Conservation (phyloP, 1,140 invertebrate species). For the Pseudomyrmex dendroicus region DNA sequence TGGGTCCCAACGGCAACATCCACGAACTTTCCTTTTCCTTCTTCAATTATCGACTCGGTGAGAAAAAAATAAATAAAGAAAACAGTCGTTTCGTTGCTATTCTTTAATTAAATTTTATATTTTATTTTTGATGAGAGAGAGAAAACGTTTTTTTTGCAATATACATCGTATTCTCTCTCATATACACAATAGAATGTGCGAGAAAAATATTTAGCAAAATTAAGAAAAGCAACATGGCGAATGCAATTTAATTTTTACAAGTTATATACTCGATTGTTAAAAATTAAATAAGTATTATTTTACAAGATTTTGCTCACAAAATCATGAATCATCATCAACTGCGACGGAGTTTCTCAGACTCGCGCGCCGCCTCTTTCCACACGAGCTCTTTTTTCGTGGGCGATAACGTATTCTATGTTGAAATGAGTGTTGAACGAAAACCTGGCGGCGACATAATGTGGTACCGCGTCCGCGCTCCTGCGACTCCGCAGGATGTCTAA, state of each 20-base stretch:
- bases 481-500: conserved; percentile 12
- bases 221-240: not conserved
- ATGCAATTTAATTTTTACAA: not conserved
- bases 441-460: conserved; percentile 34
- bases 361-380: not conserved
- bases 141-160: not conserved
- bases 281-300: conserved; percentile 7
- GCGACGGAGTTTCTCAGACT: not conserved
- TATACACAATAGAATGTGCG: not conserved
- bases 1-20: too few relatives aligned
- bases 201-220: conserved; percentile 14
- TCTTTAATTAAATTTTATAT: not conserved
- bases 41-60: too few relatives aligned
- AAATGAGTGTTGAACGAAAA: conserved; percentile 59
- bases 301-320: not conserved
- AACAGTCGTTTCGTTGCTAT: too few relatives aligned
- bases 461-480: conserved; percentile 24
- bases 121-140: not conserved
- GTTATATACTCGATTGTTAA: not conserved
- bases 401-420: conserved; percentile 28
- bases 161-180: not conserved
- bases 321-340: conserved; percentile 17
- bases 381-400: not conserved
- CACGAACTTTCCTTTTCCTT: too few relatives aligned
- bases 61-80: too few relatives aligned